A percentile compares a stretch with the other conserved stretches of the same genome.
phyloP scores from a whole-genome alignment of 2,888 invertebrate species.

The Zygothrica quintamaculata region DNA sequence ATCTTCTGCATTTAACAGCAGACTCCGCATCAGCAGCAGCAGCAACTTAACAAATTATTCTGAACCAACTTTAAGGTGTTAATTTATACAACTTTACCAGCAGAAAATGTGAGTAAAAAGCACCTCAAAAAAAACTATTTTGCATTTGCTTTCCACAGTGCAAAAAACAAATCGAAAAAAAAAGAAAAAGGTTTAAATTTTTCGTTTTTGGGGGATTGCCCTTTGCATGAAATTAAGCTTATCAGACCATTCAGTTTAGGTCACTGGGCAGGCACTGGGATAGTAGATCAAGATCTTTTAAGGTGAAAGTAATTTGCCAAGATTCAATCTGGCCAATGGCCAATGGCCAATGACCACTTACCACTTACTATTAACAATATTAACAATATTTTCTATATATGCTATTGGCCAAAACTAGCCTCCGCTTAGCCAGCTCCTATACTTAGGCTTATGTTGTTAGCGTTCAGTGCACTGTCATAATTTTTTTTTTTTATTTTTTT shows the following conservation, averaged over 20 bases:
- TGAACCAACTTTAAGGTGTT: conserved; percentile 54
- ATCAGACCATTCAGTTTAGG: conserved; percentile 80
- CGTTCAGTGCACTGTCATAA: conserved; percentile 75
- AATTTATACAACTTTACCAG: conserved; percentile 67
- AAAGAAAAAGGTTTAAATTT: conserved; percentile 29
- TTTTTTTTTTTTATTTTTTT: too few species aligned
- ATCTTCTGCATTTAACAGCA: conserved; percentile 41
- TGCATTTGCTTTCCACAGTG: conserved; percentile 32
- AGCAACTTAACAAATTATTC: too few species aligned
- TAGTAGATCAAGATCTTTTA: conserved; percentile 38
- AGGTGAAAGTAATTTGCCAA: conserved; percentile 74
- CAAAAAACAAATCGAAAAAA: conserved; percentile 11
- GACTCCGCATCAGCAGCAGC: too few species aligned
- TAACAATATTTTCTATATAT: too few species aligned
- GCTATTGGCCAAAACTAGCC: too few species aligned
- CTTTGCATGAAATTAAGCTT: conserved; percentile 59
- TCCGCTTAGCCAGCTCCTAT: conserved; percentile 48
- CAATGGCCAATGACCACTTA: conserved; percentile 27
- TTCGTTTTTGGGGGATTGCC: conserved; percentile 33
- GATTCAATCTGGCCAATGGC: conserved; percentile 15
- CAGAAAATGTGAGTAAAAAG: conserved; percentile 60
- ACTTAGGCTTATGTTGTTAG: conserved; percentile 14
- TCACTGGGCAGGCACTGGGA: conserved; percentile 67
- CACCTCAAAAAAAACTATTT: too few species aligned
- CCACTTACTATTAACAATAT: conserved; percentile 27